Base-by-base conservation (phyloP, 2,113 vertebrate species). In the Bettongia penicillata region DNA sequence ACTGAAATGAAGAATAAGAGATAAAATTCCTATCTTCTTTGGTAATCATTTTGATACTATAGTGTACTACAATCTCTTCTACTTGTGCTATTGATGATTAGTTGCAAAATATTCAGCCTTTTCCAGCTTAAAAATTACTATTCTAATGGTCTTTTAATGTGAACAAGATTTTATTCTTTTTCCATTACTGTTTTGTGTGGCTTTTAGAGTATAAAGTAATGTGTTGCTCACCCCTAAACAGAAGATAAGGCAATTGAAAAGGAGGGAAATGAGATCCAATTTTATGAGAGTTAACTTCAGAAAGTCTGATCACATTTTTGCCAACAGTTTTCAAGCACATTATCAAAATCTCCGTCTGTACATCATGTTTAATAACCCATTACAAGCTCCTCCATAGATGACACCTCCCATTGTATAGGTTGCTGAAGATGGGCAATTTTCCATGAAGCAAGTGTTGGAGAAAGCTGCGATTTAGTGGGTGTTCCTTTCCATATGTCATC, bases 191-290 rank as follows among this genome's bases (percentile, higher is more conserved):
- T 53, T 96, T 89, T 94, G 8, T 91, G 43, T 94, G 52, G 94
- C 47, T 96, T 97, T 96, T 94, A 93, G 61, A 91, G 37, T 93
- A 14, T 84, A 19, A 48, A 94, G 22, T 91, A 37, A 90, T 90
- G 26, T 90, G 49, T 95, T 96, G 91, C 49, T 95, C 51, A 84
- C 94, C 53, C 14, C 28, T 93, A 90, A 43, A 94, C 37, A 92
- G 92, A 94, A 95, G 68, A 93, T 92, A 97, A 92, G 93, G 96
- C 94, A 97, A 96, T 94, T 90, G 92, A 96, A 96, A 90, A 97
- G 90, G 48, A 94, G 26, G 92, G 92, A 95, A 93, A 89, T 97
- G 90, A 91, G 89, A 95, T 95, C 93, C 68, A 25, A 90, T 84
- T 95, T 94, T 97, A 93, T 94, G 51, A 96, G 28, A 96, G 51